These are phyloP conservation scores for Poecilia picta DNA, from an alignment of 2,797 vertebrate genomes.

Conservation along the genomic window DNA sequence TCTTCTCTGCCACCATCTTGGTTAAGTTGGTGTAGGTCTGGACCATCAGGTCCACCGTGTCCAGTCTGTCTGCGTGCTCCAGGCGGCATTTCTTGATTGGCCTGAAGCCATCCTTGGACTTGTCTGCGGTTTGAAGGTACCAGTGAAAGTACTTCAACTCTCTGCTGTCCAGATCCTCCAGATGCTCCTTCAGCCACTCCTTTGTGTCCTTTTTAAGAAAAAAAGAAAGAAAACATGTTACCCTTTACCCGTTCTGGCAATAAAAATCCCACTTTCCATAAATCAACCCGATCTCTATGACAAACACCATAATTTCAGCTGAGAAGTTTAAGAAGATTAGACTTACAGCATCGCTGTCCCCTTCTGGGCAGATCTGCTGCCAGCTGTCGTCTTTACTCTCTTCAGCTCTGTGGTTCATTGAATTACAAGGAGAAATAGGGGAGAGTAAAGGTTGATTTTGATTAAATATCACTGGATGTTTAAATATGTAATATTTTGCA, in stretches of 20 bases:
- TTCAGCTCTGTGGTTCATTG: neutral
- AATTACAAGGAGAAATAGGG: neutral
- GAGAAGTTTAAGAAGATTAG: neutral
- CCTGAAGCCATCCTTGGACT: neutral
- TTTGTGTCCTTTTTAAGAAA: neutral
- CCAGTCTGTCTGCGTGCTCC: neutral
- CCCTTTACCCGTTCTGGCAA: neutral
- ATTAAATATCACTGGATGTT: neutral
- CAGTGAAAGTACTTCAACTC: constrained; percentile 8
- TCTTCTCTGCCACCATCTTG: neutral
- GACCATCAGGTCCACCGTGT: neutral
- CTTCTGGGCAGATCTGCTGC: neutral
- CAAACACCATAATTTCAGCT: neutral
- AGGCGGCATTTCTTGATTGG: neutral
- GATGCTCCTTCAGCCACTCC: neutral
- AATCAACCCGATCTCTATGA: neutral
- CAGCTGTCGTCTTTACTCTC: neutral
- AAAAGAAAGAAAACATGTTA: neutral
- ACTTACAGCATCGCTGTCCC: constrained; percentile 1
- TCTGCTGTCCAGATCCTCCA: neutral
- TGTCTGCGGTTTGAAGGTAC: neutral
- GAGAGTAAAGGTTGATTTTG: neutral
- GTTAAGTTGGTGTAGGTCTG: neutral
- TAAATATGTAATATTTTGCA: no score
- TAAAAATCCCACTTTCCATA: neutral